Evolutionary conservation across 2,113 vertebrate species (phyloP).

Genomic region (Austrofundulus limnaeus): DNA sequence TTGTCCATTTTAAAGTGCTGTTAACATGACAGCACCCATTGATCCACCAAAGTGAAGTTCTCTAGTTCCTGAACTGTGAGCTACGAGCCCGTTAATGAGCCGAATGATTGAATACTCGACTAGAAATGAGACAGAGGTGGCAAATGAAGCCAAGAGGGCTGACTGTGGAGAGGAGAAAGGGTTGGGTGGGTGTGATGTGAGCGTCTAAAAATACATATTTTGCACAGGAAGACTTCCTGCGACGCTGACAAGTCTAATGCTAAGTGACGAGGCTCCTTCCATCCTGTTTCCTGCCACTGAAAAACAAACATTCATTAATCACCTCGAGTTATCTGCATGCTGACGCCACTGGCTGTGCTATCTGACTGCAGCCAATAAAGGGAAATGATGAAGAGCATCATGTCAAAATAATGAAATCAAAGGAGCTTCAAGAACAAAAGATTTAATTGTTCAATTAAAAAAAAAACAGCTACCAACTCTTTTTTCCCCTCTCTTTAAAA

Average conservation of each 20-base stretch:
- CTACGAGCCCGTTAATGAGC: slow-evolving; percentile 53
- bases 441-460: slow-evolving; percentile 23
- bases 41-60: slow-evolving; percentile 30
- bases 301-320: slow-evolving; percentile 37
- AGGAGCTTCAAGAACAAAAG: slow-evolving; percentile 5
- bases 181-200: slow-evolving; percentile 11
- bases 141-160: slow-evolving; percentile 45
- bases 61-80: slow-evolving; percentile 40
- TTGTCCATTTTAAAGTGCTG: slow-evolving; percentile 27
- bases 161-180: slow-evolving; percentile 9
- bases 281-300: slow-evolving; percentile 6
- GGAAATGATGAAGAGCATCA: slow-evolving; percentile 42
- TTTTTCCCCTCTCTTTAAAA: slow-evolving; percentile 4
- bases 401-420: slow-evolving; percentile 18
- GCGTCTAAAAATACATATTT: slow-evolving; percentile 52
- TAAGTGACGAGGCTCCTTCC: slow-evolving; percentile 13
- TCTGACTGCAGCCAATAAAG: slow-evolving; percentile 39
- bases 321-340: slow-evolving; percentile 13
- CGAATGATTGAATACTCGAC: slow-evolving; percentile 54
- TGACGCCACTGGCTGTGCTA: background rate
- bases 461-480: background rate
- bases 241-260: slow-evolving; percentile 18
- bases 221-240: slow-evolving; percentile 5
- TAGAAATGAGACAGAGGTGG: slow-evolving; percentile 45
- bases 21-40: slow-evolving; percentile 33